Base-by-base conservation (phyloP, 2,888 invertebrate species). In the Drosophila robusta region DNA sequence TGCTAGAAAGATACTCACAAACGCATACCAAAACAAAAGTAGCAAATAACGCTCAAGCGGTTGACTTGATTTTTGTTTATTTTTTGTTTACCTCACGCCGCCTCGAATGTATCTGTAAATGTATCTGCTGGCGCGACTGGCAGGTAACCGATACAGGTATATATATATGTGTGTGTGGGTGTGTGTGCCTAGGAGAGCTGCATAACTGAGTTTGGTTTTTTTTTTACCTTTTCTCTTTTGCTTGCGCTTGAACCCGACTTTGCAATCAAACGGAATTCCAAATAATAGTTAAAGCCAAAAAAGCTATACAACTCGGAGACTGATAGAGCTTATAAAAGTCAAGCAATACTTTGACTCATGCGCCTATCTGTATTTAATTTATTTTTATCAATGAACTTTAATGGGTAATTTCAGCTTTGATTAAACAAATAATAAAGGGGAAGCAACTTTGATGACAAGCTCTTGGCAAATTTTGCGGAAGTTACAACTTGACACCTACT, bases 11-110 rank as follows among this genome's bases (percentile, higher is more conserved):
- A 46, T 32, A 38, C 66, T 52, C 70, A 62, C 62, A 18, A 18
- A 18, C 24, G 70, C 11, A 63, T 61, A 32, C 7, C 8, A 9
- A 8, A 29, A 8, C 2, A 29, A 3, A 36, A 5, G 29, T 56
- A 63, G 47, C 63, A 36, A 55, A 63, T 54, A 63, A 62, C 54
- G 42, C 75, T 69, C 57, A 66, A 63, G 46, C 42, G 49, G 50
- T 49, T 56, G 67, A 75, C 77, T 79, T 84, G 81, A 78, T 79
- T 79, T 75, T 79, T 87, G 79, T 84, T 79, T 81, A 78, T 75
- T 71, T 29, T 81, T 67, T 69, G 79, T 69, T 79, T 70, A 49
- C 66, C 69, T 50, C 46, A 36, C 45, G 36, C 29, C 58, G 26
- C 55, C 32, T 14, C 50, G 54, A 45, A 72, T 60, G 42, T 60